These are phyloP conservation scores for Tragelaphus scriptus DNA, from an alignment of 2,113 vertebrate species.

Conservation along the genomic window DNA sequence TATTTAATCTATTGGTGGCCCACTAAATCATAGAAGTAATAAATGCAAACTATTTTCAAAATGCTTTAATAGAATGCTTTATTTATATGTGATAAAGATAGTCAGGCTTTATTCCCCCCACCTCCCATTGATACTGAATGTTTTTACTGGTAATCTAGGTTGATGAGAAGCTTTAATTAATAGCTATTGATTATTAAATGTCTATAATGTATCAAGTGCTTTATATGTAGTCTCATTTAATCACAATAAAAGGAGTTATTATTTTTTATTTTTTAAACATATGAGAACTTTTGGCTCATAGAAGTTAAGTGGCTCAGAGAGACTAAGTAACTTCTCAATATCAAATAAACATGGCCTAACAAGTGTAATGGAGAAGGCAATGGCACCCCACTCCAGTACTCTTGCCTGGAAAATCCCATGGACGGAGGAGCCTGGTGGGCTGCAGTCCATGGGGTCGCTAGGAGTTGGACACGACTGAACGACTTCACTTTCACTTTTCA, in stretches of 20 bases:
- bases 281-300: neutral
- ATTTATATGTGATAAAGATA: neutral
- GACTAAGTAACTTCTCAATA: neutral
- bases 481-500: too few relatives aligned
- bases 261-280: slow-evolving; percentile 17
- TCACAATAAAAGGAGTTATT: neutral
- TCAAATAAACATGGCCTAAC: neutral
- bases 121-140: neutral
- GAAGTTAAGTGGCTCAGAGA: neutral
- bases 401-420: too few relatives aligned
- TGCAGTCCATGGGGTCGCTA: too few relatives aligned
- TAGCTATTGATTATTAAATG: neutral
- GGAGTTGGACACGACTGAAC: too few relatives aligned
- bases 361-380: accelerated
- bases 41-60: neutral
- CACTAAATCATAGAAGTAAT: neutral
- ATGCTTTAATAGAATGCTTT: neutral
- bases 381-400: too few relatives aligned
- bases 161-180: slow-evolving; percentile 13
- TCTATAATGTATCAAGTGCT: neutral
- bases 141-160: slow-evolving; percentile 4
- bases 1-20: neutral
- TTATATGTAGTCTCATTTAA: neutral
- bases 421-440: too few relatives aligned
- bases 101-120: neutral